These are phyloP conservation scores for Rostratula benghalensis DNA, from an alignment of 2,113 vertebrate species.

Conservation along the genomic window DNA sequence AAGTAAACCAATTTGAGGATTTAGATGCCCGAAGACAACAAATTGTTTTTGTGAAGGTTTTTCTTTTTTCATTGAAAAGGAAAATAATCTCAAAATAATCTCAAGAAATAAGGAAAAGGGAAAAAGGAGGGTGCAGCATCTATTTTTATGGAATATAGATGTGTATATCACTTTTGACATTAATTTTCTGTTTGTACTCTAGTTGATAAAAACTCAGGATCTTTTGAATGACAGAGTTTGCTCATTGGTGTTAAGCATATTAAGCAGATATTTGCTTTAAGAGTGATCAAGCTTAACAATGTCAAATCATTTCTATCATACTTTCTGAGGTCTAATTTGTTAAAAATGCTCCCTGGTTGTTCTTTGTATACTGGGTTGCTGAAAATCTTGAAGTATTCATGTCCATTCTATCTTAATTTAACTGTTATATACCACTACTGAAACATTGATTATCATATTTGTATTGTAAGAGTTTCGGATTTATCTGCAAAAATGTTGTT, in stretches of 20 bases:
- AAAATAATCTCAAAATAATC: neutral
- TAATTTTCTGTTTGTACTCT: neutral
- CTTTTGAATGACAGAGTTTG: neutral
- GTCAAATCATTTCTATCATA: neutral
- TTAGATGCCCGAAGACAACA: neutral
- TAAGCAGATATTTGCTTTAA: neutral
- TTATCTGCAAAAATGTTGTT: neutral
- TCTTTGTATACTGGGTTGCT: neutral
- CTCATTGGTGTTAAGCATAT: neutral
- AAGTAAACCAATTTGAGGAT: neutral
- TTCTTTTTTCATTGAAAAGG: neutral
- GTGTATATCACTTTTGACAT: neutral
- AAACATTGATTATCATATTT: neutral
- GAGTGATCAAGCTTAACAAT: neutral
- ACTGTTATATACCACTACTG: neutral
- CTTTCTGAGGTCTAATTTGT: neutral
- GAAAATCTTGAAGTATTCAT: neutral
- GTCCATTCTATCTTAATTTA: neutral
- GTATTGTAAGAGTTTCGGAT: neutral
- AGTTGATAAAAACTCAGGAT: neutral
- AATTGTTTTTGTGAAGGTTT: neutral
- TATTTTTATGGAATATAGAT: neutral
- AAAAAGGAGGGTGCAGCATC: neutral
- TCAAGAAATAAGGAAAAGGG: neutral
- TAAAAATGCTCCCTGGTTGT: neutral